These are phyloP conservation scores for Zygothrica quintamaculata DNA, from an alignment of 2,888 invertebrate genomes.

Conservation along the genomic window DNA sequence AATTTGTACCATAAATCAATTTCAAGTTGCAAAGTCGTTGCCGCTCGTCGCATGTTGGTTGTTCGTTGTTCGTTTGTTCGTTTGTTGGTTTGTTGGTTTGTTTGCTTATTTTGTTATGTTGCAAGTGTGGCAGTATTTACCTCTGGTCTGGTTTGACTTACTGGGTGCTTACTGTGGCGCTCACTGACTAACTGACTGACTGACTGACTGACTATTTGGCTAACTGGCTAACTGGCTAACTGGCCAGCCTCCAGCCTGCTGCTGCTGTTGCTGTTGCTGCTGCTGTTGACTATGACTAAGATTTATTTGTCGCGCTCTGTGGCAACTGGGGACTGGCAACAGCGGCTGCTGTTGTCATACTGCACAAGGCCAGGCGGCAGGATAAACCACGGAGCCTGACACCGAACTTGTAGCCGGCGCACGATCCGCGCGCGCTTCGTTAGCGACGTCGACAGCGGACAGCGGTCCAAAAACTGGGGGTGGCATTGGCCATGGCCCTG, in stretches of 20 bases:
- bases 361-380: constrained; percentile 82
- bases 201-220: constrained; percentile 32
- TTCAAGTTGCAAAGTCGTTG: constrained; percentile 73
- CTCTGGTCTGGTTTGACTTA: constrained; percentile 33
- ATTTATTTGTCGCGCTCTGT: constrained; percentile 75
- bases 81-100: constrained; percentile 23
- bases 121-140: no score
- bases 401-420: constrained; percentile 50
- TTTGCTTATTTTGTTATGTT: constrained; percentile 56
- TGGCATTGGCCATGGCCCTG: constrained; percentile 73
- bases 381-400: constrained; percentile 84
- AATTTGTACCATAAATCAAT: constrained; percentile 77
- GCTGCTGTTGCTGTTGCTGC: no score
- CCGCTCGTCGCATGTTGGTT: constrained; percentile 20
- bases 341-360: constrained; percentile 83
- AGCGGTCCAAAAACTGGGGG: constrained; percentile 44
- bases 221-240: constrained; percentile 43
- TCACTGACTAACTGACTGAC: constrained; percentile 28
- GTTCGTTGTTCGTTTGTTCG: constrained; percentile 40
- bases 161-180: constrained; percentile 34
- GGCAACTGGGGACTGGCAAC: constrained; percentile 80
- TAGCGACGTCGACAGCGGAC: constrained; percentile 45
- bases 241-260: no score
- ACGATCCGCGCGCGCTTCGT: constrained; percentile 35
- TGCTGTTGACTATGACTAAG: constrained; percentile 68